Percentiles rank a stretch among this genome's conserved stretches.
phyloP scores from a whole-genome alignment of 30 jellyfish, hydroid and myxozoan genomes.

The Morbakka virulenta region DNA sequence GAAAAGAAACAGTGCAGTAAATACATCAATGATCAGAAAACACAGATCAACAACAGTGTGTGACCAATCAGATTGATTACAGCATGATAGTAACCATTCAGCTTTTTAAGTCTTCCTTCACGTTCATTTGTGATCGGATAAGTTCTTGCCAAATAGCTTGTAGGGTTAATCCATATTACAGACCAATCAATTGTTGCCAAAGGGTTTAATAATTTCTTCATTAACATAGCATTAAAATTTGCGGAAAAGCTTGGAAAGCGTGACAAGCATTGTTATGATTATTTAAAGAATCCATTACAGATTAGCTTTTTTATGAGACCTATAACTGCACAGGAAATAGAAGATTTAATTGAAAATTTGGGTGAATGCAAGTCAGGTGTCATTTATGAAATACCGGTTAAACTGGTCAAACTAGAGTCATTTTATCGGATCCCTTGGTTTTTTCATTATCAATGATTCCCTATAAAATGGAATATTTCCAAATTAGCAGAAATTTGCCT shows the following conservation, averaged over 20 bases:
- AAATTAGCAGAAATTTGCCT: conserved; percentile 10
- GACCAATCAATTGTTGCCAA: conserved; percentile 41
- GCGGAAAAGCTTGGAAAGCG: conserved; percentile 16
- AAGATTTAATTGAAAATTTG: neutral
- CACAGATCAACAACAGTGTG: too few relatives aligned
- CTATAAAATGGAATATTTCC: conserved; percentile 28
- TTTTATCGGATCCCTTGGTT: too few relatives aligned
- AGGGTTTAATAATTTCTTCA: conserved; percentile 20
- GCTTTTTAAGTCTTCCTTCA: too few relatives aligned
- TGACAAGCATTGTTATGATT: conserved; percentile 1
- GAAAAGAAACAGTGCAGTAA: too few relatives aligned
- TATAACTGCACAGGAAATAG: conserved; percentile 3
- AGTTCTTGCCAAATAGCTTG: too few relatives aligned
- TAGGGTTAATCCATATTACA: too few relatives aligned
- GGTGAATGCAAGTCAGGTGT: conserved; percentile 1
- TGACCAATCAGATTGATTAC: too few relatives aligned
- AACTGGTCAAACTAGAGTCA: conserved; percentile 28
- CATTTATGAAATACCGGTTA: conserved; percentile 14
- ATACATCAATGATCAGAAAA: too few relatives aligned
- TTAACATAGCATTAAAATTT: conserved; percentile 23
- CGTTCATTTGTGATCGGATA: too few relatives aligned
- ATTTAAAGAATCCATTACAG: conserved; percentile 4
- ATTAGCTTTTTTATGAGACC: neutral
- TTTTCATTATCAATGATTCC: conserved; percentile 36
- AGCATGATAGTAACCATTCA: too few relatives aligned